Base-by-base conservation (phyloP, 2,113 vertebrate species). In the Tychaedon coryphoeus region DNA sequence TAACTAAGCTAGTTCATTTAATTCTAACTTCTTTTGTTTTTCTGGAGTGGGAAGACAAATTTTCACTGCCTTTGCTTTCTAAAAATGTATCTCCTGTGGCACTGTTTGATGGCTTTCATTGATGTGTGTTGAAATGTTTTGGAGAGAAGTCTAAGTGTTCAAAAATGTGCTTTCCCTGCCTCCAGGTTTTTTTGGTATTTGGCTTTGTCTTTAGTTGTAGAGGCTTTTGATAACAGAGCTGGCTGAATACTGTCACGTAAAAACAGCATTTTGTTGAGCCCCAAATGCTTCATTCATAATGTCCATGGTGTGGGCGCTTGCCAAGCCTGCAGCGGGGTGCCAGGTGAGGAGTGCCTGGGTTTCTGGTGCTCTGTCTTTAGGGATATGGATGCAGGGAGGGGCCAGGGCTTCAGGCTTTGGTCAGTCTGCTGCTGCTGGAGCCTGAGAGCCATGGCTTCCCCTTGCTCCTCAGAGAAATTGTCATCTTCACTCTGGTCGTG, bases 401-500 rank as follows among this genome's bases (percentile, higher is more conserved):
- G 47, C 64, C 92, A 90, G 86, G 22, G 24, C 67, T 83, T 62
- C 56, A 86, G 72, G 33, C 24, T 67, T 77, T 10, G 84, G 87
- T 94, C 65, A 67, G 8, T 67, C 75, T 93, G n/a, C 53, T 74
- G 66, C 79, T 77, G 79, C 60, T 51, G 14, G 23, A 64, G 53
- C 57, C 65, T 6, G 0, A 64, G 75, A 72, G 62, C 38, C 74
- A 47, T 23, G 0, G 0, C 65, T 83, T 79, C 38, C 60, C 33
- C 6, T 31, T 88, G 91, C 56, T 94, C 29, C 72, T 71, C 94
- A 62, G 86, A 43, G 1, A 77, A 90, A 93, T 51, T 88, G 92
- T 96, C 94, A 94, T 95, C 86, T 88, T 80, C 6, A 4, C 88
- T 91, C 72, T 84, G 86, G 86, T 88, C 92, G 92, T 86, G 92